Percentiles rank a stretch among this genome's conserved stretches.
Conservation (phyloP, 1,140 invertebrate species). For the Ceratina australensis region DNA sequence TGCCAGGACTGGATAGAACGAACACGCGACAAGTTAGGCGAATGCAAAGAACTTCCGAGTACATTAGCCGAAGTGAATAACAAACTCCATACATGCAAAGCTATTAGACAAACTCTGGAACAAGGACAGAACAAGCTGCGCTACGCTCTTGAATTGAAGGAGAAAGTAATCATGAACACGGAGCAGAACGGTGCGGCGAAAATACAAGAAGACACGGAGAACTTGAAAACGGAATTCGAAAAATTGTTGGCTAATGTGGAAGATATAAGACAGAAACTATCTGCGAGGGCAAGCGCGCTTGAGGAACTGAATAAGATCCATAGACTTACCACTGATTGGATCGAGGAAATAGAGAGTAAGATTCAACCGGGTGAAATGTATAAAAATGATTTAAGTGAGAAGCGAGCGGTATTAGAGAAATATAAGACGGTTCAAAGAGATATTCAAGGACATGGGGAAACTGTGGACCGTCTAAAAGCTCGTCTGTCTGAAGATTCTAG, state of each 20-base stretch:
- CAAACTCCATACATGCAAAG: slow-evolving; percentile 91
- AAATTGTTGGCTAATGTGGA: slow-evolving; percentile 90
- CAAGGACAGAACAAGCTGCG: slow-evolving; percentile 94
- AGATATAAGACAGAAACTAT: slow-evolving; percentile 87
- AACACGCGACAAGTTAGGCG: slow-evolving; percentile 89
- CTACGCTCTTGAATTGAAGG: slow-evolving; percentile 94
- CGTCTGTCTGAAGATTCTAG: slow-evolving; percentile 84
- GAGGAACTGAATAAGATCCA: slow-evolving; percentile 92
- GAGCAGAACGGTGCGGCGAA: slow-evolving; percentile 91
- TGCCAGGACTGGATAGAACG: slow-evolving; percentile 95
- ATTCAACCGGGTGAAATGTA: slow-evolving; percentile 85
- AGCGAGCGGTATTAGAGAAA: slow-evolving; percentile 92
- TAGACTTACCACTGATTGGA: slow-evolving; percentile 89
- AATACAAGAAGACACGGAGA: slow-evolving; percentile 94
- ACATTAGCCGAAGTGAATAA: slow-evolving; percentile 90
- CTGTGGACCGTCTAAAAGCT: slow-evolving; percentile 86
- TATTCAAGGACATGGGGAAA: slow-evolving; percentile 87
- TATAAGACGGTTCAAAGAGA: slow-evolving; percentile 88
- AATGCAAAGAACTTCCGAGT: slow-evolving; percentile 88
- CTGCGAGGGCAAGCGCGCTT: slow-evolving; percentile 85
- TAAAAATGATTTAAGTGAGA: slow-evolving; percentile 93
- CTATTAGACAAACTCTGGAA: slow-evolving; percentile 90
- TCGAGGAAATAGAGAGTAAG: slow-evolving; percentile 92
- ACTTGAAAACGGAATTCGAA: slow-evolving; percentile 92
- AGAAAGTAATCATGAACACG: slow-evolving; percentile 94